phyloP scores from a whole-genome alignment of 2,113 vertebrate genomes.

The Gambusia affinis region DNA sequence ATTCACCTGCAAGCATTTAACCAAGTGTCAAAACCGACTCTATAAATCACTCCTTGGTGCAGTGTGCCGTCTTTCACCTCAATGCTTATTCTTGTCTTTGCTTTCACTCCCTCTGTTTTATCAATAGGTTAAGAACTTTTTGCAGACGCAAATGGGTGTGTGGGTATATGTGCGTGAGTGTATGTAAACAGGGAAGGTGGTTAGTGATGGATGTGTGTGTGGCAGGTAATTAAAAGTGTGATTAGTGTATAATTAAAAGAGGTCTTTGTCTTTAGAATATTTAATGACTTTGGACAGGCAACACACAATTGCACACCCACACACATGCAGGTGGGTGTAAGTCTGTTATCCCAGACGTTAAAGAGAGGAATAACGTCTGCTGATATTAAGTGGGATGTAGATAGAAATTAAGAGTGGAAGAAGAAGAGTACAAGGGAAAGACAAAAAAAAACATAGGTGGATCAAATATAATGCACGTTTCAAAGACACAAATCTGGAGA shows the following conservation, averaged over 20 bases:
- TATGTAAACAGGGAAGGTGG: constrained; percentile 13
- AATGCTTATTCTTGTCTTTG: neutral
- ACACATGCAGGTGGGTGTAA: constrained; percentile 40
- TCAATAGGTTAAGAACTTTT: constrained; percentile 63
- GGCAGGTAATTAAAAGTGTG: constrained; percentile 77
- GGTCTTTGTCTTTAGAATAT: constrained; percentile 72
- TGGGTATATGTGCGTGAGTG: constrained; percentile 25
- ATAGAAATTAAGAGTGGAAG: constrained; percentile 8
- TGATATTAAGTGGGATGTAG: constrained; percentile 43
- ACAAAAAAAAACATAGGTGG: constrained; percentile 23
- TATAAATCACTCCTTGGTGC: constrained; percentile 50
- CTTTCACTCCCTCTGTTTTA: constrained; percentile 22
- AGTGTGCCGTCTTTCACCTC: constrained; percentile 11
- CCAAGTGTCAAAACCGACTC: constrained; percentile 27
- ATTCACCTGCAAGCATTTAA: constrained; percentile 33
- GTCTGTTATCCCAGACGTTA: constrained; percentile 52
- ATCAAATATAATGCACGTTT: constrained; percentile 43
- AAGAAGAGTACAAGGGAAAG: constrained; percentile 13
- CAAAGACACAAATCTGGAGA: constrained; percentile 41
- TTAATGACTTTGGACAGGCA: constrained; percentile 68
- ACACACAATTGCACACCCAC: constrained; percentile 30
- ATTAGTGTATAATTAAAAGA: constrained; percentile 76
- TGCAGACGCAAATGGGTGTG: constrained; percentile 32
- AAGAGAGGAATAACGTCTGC: constrained; percentile 56
- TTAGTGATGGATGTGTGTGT: constrained; percentile 65